Percentiles rank a stretch among this genome's conserved stretches.
phyloP scores from a whole-genome alignment of 2,113 vertebrate genomes.

The Athene noctua region DNA sequence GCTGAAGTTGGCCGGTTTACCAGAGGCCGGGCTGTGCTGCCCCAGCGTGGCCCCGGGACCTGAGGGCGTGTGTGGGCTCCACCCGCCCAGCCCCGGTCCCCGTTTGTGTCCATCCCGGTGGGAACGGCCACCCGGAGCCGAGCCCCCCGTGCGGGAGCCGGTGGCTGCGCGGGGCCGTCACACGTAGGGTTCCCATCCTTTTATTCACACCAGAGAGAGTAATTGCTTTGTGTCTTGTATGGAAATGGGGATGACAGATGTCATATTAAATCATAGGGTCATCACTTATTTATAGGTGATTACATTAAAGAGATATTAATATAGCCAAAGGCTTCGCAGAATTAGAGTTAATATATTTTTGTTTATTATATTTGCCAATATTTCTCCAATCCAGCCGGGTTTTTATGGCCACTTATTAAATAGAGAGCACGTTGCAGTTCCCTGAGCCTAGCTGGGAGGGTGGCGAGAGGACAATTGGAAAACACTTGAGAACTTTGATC shows the following conservation, averaged over 20 bases:
- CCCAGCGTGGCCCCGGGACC: fast-evolving
- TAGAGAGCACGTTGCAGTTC: background rate
- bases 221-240: background rate
- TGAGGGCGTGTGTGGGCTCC: fast-evolving
- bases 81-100: background rate
- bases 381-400: background rate
- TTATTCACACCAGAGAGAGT: background rate
- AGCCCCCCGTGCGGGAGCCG: background rate
- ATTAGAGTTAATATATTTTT: conserved; percentile 77
- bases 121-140: fast-evolving
- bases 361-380: conserved; percentile 43
- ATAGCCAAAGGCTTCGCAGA: conserved; percentile 71
- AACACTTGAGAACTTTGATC: background rate
- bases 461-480: background rate
- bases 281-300: conserved; percentile 83
- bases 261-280: conserved; percentile 70
- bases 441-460: background rate
- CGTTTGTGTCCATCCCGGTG: background rate
- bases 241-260: conserved; percentile 64
- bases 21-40: background rate
- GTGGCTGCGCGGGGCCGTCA: fast-evolving
- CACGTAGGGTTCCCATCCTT: background rate
- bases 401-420: conserved; percentile 43
- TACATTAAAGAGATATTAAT: conserved; percentile 81
- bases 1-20: background rate